phyloP scores from a whole-genome alignment of 2,888 invertebrate genomes.

The Eupsilia transversa region DNA sequence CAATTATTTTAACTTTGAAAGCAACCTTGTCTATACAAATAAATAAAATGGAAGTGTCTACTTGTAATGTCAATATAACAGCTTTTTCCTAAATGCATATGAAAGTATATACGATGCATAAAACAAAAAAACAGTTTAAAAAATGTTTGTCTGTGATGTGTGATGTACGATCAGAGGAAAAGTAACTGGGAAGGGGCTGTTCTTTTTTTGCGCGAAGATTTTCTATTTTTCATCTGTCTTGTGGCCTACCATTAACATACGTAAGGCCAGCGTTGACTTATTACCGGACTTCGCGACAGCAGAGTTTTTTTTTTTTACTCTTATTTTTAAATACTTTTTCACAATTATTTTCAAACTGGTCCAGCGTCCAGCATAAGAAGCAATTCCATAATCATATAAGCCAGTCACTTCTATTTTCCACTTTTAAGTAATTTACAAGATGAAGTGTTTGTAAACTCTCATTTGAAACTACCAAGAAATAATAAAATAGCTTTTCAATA shows the following conservation, averaged over 20 bases:
- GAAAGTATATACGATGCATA: no score
- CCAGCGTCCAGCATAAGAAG: neutral
- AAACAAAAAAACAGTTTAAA: no score
- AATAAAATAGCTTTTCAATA: conserved; percentile 39
- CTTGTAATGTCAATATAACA: no score
- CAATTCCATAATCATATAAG: neutral
- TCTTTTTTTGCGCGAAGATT: neutral
- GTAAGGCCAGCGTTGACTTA: no score
- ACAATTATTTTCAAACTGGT: neutral
- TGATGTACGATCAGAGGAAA: no score
- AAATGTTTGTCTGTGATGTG: no score
- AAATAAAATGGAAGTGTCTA: no score
- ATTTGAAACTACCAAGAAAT: conserved; percentile 17
- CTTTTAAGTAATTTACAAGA: conserved; percentile 11
- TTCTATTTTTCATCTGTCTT: neutral
- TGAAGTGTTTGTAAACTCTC: conserved; percentile 14
- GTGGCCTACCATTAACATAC: neutral
- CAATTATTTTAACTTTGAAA: no score
- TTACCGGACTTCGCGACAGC: no score
- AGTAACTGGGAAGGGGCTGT: neutral
- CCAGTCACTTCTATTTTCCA: neutral
- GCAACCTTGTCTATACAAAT: no score
- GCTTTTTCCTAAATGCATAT: no score
- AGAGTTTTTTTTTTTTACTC: neutral
- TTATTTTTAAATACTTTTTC: neutral